phyloP scores from a whole-genome alignment of 2,797 vertebrate species.

The Morus bassanus region DNA sequence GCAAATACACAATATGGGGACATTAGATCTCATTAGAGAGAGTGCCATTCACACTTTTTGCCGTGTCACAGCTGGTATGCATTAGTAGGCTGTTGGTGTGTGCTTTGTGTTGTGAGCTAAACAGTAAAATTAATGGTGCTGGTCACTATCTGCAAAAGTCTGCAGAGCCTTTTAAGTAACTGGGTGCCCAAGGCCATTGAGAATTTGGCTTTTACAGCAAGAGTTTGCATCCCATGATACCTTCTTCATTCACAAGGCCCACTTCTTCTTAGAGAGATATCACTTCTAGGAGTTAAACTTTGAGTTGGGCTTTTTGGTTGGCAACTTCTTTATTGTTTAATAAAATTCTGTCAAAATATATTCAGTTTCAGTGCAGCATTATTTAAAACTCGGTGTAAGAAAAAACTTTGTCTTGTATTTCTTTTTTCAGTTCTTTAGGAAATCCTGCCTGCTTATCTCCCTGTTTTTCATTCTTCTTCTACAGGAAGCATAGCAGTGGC shows the following conservation, averaged over 20 bases:
- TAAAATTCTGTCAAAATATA: background rate
- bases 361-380: background rate
- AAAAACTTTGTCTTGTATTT: background rate
- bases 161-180: background rate
- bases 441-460: background rate
- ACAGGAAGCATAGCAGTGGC: background rate
- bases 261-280: background rate
- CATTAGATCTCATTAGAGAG: background rate
- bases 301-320: background rate
- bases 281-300: background rate
- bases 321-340: background rate
- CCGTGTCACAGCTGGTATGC: background rate
- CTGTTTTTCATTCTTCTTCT: background rate
- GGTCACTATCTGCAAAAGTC: background rate
- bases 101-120: background rate
- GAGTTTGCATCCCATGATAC: background rate
- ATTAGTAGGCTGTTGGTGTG: background rate
- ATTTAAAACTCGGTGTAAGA: background rate
- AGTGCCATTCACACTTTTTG: background rate
- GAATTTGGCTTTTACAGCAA: background rate
- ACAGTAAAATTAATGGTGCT: background rate
- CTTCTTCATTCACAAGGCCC: background rate
- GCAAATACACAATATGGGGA: background rate
- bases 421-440: background rate
- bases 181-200: background rate